Evolutionary conservation across 2,797 vertebrate genomes (phyloP), one percentile per base, ranked within the genome.

Genomic region (Caiman crocodilus): DNA sequence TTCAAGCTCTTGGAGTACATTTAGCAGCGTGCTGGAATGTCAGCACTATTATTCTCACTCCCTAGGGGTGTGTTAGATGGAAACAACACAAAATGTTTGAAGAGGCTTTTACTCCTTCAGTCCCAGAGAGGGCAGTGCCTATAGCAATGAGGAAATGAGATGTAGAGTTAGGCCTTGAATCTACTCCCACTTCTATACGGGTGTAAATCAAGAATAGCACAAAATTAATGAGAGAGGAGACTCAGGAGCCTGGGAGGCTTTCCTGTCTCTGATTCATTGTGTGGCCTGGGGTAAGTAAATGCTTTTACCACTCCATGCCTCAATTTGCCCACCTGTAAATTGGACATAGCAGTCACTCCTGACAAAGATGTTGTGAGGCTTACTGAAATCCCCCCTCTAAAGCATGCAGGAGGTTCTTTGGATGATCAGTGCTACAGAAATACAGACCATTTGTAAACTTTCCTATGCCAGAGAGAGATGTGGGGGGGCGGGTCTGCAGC

Each of bases 71-170:
- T 15, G 82, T 21, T 64, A 13, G 0, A 1, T 61, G 69, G 35
- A 95, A 90, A 88, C 21, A 0, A 28, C 10, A 83, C 81, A 73
- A 69, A 61, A 42, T 90, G 76, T 84, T 87, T 94, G 50, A 18
- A 42, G 81, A 61, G 20, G 16, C 21, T 26, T 2, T 91, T 94
- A 92, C 76, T 87, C 26, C 78, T 73, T 84, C 23, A 42, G 16
- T 35, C 42, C 14, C 35, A 73, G 23, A 25, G 35, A 23, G 50
- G 32, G 35, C 35, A 73, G 23, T 50, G 69, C 9, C 15, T 13
- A 32, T 42, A 89, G 69, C 14, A 16, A 12, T 28, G 4, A 28
- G 10, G 25, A 63, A 11, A 0, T 0, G n/a, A n/a, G 60, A 60
- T 9, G 25, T 4, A 11, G 35, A 79, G 20, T 77, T 77, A 21